Base-by-base conservation (phyloP, 1,140 invertebrate genomes). In the Brachionus koreanus region DNA sequence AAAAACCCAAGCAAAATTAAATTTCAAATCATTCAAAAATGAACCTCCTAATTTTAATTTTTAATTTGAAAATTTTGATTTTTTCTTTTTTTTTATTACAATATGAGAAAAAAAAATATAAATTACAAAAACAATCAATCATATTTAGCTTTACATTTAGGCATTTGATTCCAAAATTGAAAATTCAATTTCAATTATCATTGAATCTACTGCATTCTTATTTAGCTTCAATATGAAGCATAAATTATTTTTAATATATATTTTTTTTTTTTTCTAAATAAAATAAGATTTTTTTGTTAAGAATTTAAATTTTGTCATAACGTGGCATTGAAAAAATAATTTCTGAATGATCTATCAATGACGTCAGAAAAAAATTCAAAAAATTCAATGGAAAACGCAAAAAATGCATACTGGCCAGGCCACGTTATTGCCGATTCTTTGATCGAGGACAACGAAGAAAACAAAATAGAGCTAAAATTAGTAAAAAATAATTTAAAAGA, bases 391-490 rank as follows among this genome's bases (percentile, higher is more conserved):
- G 65, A 39, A 69, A 39, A 42, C 23, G 9, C 43, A 7, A 79
- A 37, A 65, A 57, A 57, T n/a, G 10, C 35, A 6, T 79, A 79
- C 39, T 79, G 76, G 76, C 76, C 76, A 6, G 76, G 76, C 12
- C 76, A 79, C n/a, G 76, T 79, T 19, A 35, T 61, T 33, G 19
- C 76, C 7, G 76, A 79, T 37, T 61, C 76, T 33, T 25, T 79
- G 7, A 61, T 63, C 5, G 76, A 79, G 6, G 76, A 79, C 23
- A 65, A 39, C 7, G 52, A 61, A 61, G 52, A 57, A 29, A 63
- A 39, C 23, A 61, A 79, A 63, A 33, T 79, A 9, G 61, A 79
- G 5, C 46, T 16, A 2, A 46, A 74, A 67, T 67, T 67, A 9
- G 25, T 25, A 0, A 13, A 13, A 23, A 43, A 25, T 46, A 39